Base-by-base conservation (phyloP, 2,797 vertebrate species). In the Chiloscyllium punctatum region DNA sequence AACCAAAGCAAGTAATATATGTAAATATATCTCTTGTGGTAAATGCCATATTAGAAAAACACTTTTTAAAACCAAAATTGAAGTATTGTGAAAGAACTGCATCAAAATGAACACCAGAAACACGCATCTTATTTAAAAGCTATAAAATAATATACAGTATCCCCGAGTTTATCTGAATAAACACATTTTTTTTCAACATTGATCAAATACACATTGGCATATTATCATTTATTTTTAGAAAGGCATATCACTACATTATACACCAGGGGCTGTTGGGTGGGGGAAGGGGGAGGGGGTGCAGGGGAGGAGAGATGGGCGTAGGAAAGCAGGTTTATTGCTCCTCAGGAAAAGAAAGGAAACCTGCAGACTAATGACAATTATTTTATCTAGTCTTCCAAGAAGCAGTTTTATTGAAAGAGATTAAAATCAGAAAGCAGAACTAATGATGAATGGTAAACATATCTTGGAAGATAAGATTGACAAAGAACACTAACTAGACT, bases 321-420 rank as follows among this genome's bases (percentile, higher is more conserved):
- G 57, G 9, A 62, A 62, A 3, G 57, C 57, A 62, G 7, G 57
- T 62, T 62, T 11, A 62, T 62, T 95, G 94, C 21, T 69, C 90
- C 37, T 3, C 37, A 69, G 90, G 21, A 92, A 42, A 92, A 66
- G 33, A 92, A 69, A 13, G 90, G 66, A 68, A 25, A 66, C 66
- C 66, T 42, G 9, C 62, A n/a, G 53, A 95, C 30, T 74, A 95
- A 95, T 95, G 30, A 30, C 48, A 51, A 95, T 72, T 94, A 42
- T 72, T 94, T 94, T 42, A 72, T 69, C 23, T 77, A 23, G 33
- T 53, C 51, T 95, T n/a, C 71, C 33, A 95, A 95, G 71, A 72
- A 95, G 71, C 90, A 77, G 27, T 53, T 95, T 69, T 74, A 95
- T 77, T 95, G 42, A n/a, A 92, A 92, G n/a, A 77, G 51, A 33